These are phyloP conservation scores for Ciconia nigra DNA, from an alignment of 2,797 vertebrate genomes.

Conservation along the genomic window DNA sequence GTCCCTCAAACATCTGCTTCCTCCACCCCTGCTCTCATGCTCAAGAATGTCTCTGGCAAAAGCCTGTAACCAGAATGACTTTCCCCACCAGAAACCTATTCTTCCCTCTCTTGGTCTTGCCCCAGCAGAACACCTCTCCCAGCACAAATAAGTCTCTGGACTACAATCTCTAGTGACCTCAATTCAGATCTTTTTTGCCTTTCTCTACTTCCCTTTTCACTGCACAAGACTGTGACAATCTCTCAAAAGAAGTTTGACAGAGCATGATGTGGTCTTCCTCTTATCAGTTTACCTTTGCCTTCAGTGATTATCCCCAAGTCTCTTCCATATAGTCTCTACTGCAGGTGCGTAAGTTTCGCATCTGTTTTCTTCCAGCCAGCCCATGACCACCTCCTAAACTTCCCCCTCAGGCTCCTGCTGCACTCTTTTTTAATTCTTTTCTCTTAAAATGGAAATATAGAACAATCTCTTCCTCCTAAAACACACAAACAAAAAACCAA, in stretches of 20 bases:
- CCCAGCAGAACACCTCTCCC: background rate
- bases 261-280: background rate
- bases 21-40: background rate
- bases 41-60: constrained; percentile 32
- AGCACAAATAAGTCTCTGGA: background rate
- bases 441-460: background rate
- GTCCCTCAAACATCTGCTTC: constrained; percentile 41
- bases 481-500: background rate
- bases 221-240: background rate
- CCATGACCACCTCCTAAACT: background rate
- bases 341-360: background rate
- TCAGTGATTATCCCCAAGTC: background rate
- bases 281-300: background rate
- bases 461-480: background rate
- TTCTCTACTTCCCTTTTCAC: background rate
- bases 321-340: background rate
- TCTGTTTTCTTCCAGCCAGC: background rate
- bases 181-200: background rate
- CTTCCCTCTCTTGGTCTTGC: background rate
- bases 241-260: background rate
- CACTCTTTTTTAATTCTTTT: background rate
- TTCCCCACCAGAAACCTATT: background rate
- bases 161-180: background rate
- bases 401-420: background rate
- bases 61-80: background rate